phyloP scores from a whole-genome alignment of 2,113 vertebrate species.

The Cololabis saira region DNA sequence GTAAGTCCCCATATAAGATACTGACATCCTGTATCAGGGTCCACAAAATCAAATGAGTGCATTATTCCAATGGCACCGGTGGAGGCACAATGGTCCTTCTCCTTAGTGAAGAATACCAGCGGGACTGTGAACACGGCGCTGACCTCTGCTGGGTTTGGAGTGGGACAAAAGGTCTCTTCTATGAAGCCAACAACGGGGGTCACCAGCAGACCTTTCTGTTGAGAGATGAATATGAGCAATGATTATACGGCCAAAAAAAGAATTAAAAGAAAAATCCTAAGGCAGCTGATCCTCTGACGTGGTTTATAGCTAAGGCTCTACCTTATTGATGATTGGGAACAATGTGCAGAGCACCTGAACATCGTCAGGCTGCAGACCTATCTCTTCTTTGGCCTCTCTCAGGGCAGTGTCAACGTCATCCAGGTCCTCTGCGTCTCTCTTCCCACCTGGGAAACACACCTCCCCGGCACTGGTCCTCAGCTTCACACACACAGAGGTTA shows the following conservation, averaged over 20 bases:
- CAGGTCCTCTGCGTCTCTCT: conserved; percentile 82
- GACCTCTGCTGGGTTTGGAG: conserved; percentile 90
- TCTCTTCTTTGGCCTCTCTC: conserved; percentile 92
- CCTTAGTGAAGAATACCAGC: conserved; percentile 85
- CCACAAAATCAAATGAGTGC: conserved; percentile 84
- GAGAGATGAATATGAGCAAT: neutral
- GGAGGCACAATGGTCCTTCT: conserved; percentile 66
- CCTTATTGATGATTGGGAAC: conserved; percentile 81
- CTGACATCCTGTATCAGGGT: conserved; percentile 65
- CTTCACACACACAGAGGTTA: conserved; percentile 63
- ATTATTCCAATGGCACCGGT: neutral
- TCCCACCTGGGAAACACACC: conserved; percentile 95
- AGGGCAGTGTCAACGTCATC: conserved; percentile 90
- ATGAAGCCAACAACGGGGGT: conserved; percentile 92
- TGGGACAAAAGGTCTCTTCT: conserved; percentile 83
- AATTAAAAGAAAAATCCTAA: neutral
- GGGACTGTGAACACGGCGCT: conserved; percentile 88
- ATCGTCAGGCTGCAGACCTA: conserved; percentile 84
- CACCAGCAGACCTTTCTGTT: conserved; percentile 82
- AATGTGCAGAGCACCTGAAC: conserved; percentile 89
- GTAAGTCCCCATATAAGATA: conserved; percentile 90
- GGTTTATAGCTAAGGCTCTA: conserved; percentile 45
- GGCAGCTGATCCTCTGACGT: neutral
- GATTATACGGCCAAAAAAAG: too few relatives aligned
- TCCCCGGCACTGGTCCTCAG: conserved; percentile 87